Conservation (phyloP, 2,888 invertebrate species). For the Pollenia amentaria region DNA sequence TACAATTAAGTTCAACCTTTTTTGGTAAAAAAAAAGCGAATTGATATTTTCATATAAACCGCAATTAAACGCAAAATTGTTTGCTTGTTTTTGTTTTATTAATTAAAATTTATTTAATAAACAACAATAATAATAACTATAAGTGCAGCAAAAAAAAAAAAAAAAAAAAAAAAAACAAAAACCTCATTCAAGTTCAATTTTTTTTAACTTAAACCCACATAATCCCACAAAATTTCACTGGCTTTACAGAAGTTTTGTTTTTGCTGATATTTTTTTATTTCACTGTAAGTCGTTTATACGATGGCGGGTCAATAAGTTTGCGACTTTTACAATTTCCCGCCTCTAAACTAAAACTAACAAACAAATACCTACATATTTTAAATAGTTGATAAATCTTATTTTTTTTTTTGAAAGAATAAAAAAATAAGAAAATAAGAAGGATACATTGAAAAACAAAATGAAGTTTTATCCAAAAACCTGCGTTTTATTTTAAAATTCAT, state of each 20-base stretch:
- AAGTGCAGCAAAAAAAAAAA: conserved; percentile 21
- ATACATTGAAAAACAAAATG: too few relatives aligned
- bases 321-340: too few relatives aligned
- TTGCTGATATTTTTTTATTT: background rate
- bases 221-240: conserved; percentile 53
- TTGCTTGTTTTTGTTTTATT: conserved; percentile 41
- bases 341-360: too few relatives aligned
- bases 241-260: background rate
- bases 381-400: too few relatives aligned
- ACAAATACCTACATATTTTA: too few relatives aligned
- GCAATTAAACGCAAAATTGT: background rate
- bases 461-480: too few relatives aligned
- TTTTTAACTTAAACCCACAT: conserved; percentile 56
- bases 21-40: conserved; percentile 26
- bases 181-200: conserved; percentile 56
- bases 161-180: background rate
- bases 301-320: too few relatives aligned
- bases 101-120: conserved; percentile 50
- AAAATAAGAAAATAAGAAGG: too few relatives aligned
- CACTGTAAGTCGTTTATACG: too few relatives aligned
- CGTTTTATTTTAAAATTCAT: too few relatives aligned
- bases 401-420: too few relatives aligned
- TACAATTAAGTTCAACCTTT: conserved; percentile 36
- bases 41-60: conserved; percentile 18
- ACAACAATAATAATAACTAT: conserved; percentile 48